A percentile compares a stretch with the other conserved stretches of the same genome.
phyloP scores from a whole-genome alignment of 2,797 vertebrate species.

The Semaprochilodus insignis region DNA sequence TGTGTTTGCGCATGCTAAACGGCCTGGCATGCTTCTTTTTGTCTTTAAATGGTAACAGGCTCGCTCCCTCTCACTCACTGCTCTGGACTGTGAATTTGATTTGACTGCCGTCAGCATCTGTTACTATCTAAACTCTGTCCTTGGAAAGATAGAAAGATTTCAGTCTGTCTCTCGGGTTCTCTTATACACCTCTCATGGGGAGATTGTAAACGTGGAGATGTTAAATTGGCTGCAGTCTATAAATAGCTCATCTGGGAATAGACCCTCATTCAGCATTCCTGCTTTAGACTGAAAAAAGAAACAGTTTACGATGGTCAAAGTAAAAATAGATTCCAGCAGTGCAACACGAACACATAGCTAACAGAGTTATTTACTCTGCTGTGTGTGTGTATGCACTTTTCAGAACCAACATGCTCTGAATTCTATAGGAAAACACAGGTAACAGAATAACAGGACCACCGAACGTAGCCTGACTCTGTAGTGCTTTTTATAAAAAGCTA shows the following conservation, averaged over 20 bases:
- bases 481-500: too few species aligned
- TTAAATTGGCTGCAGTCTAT: slow-evolving; percentile 26
- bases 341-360: not conserved
- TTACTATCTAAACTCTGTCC: slow-evolving; percentile 4
- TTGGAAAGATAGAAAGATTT: not conserved
- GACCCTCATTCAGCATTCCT: slow-evolving; percentile 28
- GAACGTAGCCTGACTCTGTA: too few species aligned
- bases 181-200: slow-evolving; percentile 5
- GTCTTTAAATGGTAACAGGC: slow-evolving; percentile 64
- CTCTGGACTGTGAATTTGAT: slow-evolving; percentile 8
- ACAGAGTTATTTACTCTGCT: not conserved
- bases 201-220: slow-evolving; percentile 19
- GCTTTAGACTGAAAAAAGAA: slow-evolving; percentile 14
- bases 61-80: not conserved
- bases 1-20: slow-evolving; percentile 6
- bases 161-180: too few species aligned
- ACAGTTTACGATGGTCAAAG: not conserved
- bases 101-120: slow-evolving; percentile 12
- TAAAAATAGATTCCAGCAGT: not conserved
- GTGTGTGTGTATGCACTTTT: not conserved
- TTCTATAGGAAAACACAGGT: too few species aligned
- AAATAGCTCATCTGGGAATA: slow-evolving; percentile 26
- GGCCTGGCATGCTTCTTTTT: slow-evolving; percentile 48
- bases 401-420: not conserved
- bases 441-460: too few species aligned